Evolutionary conservation across 2,888 invertebrate genomes (phyloP), one percentile per base, ranked within the genome.

Genomic region (Syrista parreyssii): DNA sequence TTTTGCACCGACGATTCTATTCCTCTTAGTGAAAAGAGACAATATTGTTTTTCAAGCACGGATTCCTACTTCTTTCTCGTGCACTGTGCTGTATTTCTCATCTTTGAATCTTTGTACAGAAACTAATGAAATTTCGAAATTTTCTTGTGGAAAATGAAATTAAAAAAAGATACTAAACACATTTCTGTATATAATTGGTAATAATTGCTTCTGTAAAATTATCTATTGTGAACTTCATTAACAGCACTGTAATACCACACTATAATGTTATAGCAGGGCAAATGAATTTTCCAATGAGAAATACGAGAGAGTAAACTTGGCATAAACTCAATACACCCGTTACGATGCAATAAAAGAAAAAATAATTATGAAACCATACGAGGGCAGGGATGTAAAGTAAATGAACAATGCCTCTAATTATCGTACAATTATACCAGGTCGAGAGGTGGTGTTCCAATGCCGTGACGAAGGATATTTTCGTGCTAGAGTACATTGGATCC

Each of bases 361-460:
- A 23, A 55, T 55, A 55, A 55, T 15, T 6, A 55, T 55, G 55
- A 23, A 55, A 55, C 55, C 23, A 55, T 55, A 55, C 9, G 55
- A 55, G 55, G 55, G 23, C 55, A 55, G 9, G 23, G 55, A 55
- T 55, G 55, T 55, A 55, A 55, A 55, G 55, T 55, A 55, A 55
- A 55, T 55, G 23, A 55, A 55, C 55, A 55, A 55, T 55, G 55
- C 23, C 23, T 23, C 9, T 55, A 55, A 55, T 23, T 55, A 55
- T 55, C 55, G 23, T 55, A 0, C 55, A 55, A 23, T 55, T 55
- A 55, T 23, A 71, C 31, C 82, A 97, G 98, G 97, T 91, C 95
- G 96, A 71, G 98, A 98, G 91, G 98, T 98, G 68, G 97, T 98
- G 68, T 97, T 98, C 93, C 96, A 96, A 92, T 98, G 98, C 89